phyloP scores from a whole-genome alignment of 92 coral and sea anemone species.

The Epizoanthus rinbou region DNA sequence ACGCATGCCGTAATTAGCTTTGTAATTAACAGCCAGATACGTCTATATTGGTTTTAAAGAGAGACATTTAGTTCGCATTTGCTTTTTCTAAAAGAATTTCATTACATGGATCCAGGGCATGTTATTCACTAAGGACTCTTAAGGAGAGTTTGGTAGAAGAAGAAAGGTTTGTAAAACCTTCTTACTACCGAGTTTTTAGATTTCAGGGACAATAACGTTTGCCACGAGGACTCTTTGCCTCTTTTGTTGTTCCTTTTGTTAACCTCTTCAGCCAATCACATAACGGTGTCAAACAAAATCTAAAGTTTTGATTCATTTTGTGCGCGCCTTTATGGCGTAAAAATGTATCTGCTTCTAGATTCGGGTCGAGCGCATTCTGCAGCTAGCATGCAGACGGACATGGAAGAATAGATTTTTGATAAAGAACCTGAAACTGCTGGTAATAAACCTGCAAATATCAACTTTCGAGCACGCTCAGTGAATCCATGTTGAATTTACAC shows the following conservation, averaged over 20 bases:
- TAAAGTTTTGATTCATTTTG: slow-evolving; percentile 31
- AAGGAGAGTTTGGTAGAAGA: background rate
- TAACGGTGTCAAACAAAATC: slow-evolving; percentile 39
- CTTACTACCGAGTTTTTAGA: slow-evolving; percentile 33
- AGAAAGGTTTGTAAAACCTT: slow-evolving; percentile 8
- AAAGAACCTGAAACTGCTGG: slow-evolving; percentile 52
- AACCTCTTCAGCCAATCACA: slow-evolving; percentile 74
- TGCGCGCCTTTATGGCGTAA: slow-evolving; percentile 48
- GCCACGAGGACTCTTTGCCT: slow-evolving; percentile 86
- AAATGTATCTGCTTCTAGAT: slow-evolving; percentile 6
- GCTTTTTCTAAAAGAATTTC: background rate
- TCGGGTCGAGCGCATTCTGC: slow-evolving; percentile 24
- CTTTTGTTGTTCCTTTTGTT: slow-evolving; percentile 80
- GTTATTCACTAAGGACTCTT: background rate
- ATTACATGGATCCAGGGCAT: background rate
- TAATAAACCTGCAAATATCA: slow-evolving; percentile 45
- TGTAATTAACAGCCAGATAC: slow-evolving; percentile 48
- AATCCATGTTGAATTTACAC: slow-evolving; percentile 32
- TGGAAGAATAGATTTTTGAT: slow-evolving; percentile 37
- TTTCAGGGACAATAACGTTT: slow-evolving; percentile 64
- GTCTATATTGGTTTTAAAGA: slow-evolving; percentile 41
- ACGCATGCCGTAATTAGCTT: slow-evolving; percentile 87
- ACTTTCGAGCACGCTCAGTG: slow-evolving; percentile 40
- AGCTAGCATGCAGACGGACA: slow-evolving; percentile 31
- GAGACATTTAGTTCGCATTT: slow-evolving; percentile 27